phyloP scores from a whole-genome alignment of 1,140 invertebrate species.

The Agrypnia vestita region DNA sequence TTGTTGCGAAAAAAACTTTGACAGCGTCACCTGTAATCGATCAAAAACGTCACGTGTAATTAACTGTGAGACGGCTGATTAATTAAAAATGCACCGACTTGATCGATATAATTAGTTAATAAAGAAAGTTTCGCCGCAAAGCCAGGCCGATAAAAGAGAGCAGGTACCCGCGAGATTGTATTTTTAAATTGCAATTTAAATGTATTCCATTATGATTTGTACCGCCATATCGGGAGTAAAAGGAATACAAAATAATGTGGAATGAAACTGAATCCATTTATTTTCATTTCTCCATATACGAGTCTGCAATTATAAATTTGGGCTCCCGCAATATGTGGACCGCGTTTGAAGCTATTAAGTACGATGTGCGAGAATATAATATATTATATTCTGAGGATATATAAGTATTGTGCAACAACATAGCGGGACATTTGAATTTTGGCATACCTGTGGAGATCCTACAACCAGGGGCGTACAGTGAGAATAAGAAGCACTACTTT shows the following conservation, averaged over 20 bases:
- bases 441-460: no score
- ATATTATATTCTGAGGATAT: no score
- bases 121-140: conserved; percentile 15
- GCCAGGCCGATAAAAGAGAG: neutral
- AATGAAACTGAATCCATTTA: neutral
- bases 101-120: conserved; percentile 17
- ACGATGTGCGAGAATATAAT: no score
- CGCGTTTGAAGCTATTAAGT: no score
- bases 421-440: no score
- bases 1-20: no score
- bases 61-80: neutral
- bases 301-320: conserved; percentile 4
- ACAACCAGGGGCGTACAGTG: no score
- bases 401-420: no score
- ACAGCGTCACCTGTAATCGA: no score
- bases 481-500: no score
- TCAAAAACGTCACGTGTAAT: neutral
- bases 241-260: neutral
- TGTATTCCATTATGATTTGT: neutral
- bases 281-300: conserved; percentile 1
- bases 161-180: neutral
- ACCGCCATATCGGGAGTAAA: neutral
- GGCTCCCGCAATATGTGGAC: neutral
- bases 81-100: conserved; percentile 11
- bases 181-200: conserved; percentile 1